phyloP scores from a whole-genome alignment of 2,797 vertebrate genomes.

The Tympanoctomys barrerae region DNA sequence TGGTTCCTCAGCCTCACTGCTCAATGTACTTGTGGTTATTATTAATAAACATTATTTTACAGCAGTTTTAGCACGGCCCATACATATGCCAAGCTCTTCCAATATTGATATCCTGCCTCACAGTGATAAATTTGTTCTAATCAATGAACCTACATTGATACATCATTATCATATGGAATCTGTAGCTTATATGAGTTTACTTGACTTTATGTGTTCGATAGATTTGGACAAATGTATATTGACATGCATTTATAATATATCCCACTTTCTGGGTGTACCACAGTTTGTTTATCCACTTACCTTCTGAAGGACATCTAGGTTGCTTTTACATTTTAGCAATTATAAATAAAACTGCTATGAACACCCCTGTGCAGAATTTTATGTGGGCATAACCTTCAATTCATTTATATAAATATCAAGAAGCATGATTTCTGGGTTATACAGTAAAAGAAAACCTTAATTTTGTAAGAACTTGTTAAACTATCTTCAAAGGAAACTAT shows the following conservation, averaged over 20 bases:
- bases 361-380: neutral
- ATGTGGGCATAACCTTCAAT: neutral
- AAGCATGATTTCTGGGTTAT: neutral
- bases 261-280: neutral
- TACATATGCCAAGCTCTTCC: no score
- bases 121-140: neutral
- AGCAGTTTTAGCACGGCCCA: neutral
- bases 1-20: no score
- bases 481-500: neutral
- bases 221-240: neutral
- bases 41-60: no score
- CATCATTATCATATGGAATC: neutral
- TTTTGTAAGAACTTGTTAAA: neutral
- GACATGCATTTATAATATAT: neutral
- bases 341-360: neutral
- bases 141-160: neutral
- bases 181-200: neutral
- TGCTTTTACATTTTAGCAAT: neutral
- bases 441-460: neutral
- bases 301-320: neutral
- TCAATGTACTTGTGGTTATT: no score
- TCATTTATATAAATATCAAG: neutral
- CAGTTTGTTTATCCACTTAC: neutral
- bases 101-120: neutral
- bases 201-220: neutral